These are phyloP conservation scores for Dipus sagitta DNA, from an alignment of 2,797 vertebrate species.

Conservation along the genomic window DNA sequence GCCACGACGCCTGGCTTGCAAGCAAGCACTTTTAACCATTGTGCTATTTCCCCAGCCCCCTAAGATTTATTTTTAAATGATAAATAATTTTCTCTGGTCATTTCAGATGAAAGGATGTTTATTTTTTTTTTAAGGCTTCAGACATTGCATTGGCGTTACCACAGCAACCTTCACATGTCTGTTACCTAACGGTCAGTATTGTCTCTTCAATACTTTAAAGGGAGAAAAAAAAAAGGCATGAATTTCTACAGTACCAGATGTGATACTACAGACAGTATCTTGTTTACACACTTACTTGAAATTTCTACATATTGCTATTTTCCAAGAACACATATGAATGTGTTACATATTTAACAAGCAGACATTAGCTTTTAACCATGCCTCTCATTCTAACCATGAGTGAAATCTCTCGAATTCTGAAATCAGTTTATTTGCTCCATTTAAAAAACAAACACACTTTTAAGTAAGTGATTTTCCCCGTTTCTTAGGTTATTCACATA, in stretches of 20 bases:
- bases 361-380: slow-evolving; percentile 24
- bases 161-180: neutral
- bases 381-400: neutral
- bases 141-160: slow-evolving; percentile 20
- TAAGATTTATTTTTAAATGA: slow-evolving; percentile 20
- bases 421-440: slow-evolving; percentile 39
- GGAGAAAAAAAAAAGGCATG: neutral
- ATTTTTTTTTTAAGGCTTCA: neutral
- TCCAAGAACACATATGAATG: slow-evolving; percentile 21
- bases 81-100: neutral
- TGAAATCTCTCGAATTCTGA: slow-evolving; percentile 61
- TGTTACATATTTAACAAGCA: slow-evolving; percentile 32
- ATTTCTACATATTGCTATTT: slow-evolving; percentile 55
- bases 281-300: slow-evolving; percentile 49
- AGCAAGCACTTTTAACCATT: too few species aligned
- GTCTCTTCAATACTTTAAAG: slow-evolving; percentile 58
- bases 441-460: slow-evolving; percentile 61
- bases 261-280: neutral
- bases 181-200: neutral
- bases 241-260: neutral
- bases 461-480: slow-evolving; percentile 18
- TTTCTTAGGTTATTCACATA: slow-evolving; percentile 52
- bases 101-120: slow-evolving; percentile 38
- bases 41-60: too few species aligned
- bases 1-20: too few species aligned